Evolutionary conservation across 2,888 invertebrate genomes (phyloP).

Genomic region (Vesta saturnalis): DNA sequence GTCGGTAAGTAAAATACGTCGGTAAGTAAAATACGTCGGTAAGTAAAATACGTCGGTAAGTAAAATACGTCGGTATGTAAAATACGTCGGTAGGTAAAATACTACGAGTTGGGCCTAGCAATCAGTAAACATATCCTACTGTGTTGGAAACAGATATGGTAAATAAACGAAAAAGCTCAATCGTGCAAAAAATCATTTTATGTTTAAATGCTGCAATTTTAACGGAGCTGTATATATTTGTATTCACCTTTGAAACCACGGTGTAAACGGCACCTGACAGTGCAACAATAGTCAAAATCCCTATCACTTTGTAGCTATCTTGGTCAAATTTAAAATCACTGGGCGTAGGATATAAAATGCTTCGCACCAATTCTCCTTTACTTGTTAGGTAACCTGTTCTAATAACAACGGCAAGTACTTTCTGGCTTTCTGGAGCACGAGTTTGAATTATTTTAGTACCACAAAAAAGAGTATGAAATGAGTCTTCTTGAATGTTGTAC

Average conservation of each 20-base stretch:
- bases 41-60: too few relatives aligned
- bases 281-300: constrained; percentile 82
- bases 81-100: too few relatives aligned
- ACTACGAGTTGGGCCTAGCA: too few relatives aligned
- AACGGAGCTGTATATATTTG: too few relatives aligned
- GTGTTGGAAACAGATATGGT: too few relatives aligned
- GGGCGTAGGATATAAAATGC: constrained; percentile 94
- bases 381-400: constrained; percentile 91
- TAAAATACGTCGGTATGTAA: too few relatives aligned
- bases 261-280: constrained; percentile 87
- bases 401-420: constrained; percentile 73
- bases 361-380: constrained; percentile 87
- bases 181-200: too few relatives aligned
- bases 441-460: constrained; percentile 93
- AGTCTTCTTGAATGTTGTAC: constrained; percentile 86
- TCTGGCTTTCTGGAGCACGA: constrained; percentile 58
- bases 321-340: constrained; percentile 96
- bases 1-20: too few relatives aligned
- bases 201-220: too few relatives aligned
- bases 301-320: constrained; percentile 92
- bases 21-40: too few relatives aligned
- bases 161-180: too few relatives aligned
- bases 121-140: too few relatives aligned
- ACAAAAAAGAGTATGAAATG: constrained; percentile 86
- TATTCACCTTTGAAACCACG: constrained; percentile 81